These are phyloP conservation scores for Chrosomus eos DNA, from an alignment of 2,797 vertebrate genomes.

Conservation along the genomic window DNA sequence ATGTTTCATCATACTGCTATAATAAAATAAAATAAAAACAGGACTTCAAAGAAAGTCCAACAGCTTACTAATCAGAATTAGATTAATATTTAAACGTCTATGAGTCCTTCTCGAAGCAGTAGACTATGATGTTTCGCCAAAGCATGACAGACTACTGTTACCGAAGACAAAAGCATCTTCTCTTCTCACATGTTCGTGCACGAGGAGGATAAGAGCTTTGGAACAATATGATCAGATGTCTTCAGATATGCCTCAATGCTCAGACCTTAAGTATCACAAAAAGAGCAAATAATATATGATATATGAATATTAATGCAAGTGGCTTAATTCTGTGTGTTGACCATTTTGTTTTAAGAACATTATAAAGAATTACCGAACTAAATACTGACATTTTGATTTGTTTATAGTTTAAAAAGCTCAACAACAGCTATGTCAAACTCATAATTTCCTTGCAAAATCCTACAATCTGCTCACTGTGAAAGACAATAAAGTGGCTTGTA, in stretches of 20 bases:
- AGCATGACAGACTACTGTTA: conserved; percentile 61
- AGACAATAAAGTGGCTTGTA: neutral
- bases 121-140: conserved; percentile 52
- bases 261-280: conserved; percentile 15
- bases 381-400: neutral
- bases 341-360: neutral
- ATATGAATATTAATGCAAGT: neutral
- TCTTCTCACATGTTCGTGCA: conserved; percentile 18
- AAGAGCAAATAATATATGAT: neutral
- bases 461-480: neutral
- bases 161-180: conserved; percentile 51
- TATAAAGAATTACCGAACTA: neutral
- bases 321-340: neutral
- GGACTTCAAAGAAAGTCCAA: neutral
- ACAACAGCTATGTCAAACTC: neutral
- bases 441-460: neutral
- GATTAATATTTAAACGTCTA: conserved; percentile 80
- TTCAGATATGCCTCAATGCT: neutral
- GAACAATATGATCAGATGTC: conserved; percentile 14
- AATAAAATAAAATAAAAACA: neutral
- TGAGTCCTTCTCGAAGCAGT: conserved; percentile 64
- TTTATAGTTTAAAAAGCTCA: neutral
- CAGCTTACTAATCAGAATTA: conserved; percentile 61
- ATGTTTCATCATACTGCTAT: neutral
- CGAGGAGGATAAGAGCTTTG: neutral